These are phyloP conservation scores for Hipposideros larvatus DNA, from an alignment of 2,797 vertebrate genomes.

Conservation along the genomic window DNA sequence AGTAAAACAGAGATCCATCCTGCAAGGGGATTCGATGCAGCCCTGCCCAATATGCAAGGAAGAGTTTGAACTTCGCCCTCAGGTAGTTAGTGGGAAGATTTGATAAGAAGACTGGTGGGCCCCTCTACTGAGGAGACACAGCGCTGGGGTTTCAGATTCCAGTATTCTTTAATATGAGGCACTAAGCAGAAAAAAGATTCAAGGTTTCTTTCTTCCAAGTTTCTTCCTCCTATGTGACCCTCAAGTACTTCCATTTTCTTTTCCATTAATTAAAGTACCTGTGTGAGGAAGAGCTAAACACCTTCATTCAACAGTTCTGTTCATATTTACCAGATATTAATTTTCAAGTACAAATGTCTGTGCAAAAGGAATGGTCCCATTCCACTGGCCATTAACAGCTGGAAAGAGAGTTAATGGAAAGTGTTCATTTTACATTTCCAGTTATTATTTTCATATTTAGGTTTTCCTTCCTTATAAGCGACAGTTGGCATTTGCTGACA, in stretches of 20 bases:
- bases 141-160: neutral
- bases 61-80: slow-evolving; percentile 90
- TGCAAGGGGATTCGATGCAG: slow-evolving; percentile 90
- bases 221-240: neutral
- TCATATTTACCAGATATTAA: neutral
- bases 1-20: slow-evolving; percentile 90
- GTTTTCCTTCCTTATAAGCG: neutral
- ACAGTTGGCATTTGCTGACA: neutral
- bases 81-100: slow-evolving; percentile 82
- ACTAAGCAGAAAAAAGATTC: too few relatives aligned
- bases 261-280: neutral
- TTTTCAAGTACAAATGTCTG: neutral
- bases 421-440: neutral
- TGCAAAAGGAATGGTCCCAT: neutral
- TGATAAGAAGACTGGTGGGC: fast-evolving
- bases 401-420: neutral
- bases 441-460: neutral
- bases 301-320: neutral
- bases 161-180: neutral
- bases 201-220: neutral
- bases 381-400: fast-evolving
- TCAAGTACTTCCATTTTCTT: neutral
- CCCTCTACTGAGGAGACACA: neutral
- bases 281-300: neutral
- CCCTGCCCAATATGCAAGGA: slow-evolving; percentile 92